Evolutionary conservation across 2,888 invertebrate genomes (phyloP).

Genomic region (Podabrus alpinus): DNA sequence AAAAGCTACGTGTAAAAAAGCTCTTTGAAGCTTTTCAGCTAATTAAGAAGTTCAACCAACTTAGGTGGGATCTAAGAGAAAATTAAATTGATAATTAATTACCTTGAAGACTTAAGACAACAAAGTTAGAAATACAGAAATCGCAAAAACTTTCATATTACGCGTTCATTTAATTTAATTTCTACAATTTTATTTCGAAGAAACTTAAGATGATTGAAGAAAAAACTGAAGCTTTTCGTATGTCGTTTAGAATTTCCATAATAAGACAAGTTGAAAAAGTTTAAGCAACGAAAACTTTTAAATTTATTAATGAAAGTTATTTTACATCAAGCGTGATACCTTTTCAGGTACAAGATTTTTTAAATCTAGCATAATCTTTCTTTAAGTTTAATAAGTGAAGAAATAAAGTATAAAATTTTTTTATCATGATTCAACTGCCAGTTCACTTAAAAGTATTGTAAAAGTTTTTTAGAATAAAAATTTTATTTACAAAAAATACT

Average conservation of each 20-base stretch:
- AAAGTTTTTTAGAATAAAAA: not conserved
- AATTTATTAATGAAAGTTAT: not conserved
- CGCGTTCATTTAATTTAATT: not conserved
- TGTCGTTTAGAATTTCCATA: not conserved
- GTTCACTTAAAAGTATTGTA: not conserved
- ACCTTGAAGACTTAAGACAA: not conserved
- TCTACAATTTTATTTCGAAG: too few species aligned
- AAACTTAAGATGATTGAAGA: not conserved
- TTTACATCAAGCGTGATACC: not conserved
- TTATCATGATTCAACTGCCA: not conserved
- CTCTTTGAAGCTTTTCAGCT: not conserved
- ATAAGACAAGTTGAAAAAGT: not conserved
- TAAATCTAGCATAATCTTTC: not conserved
- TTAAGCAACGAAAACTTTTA: not conserved
- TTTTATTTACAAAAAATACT: not conserved
- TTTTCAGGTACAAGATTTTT: not conserved
- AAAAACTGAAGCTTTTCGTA: not conserved
- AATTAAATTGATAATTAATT: not conserved
- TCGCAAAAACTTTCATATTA: not conserved
- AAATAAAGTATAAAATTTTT: not conserved
- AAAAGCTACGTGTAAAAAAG: not conserved
- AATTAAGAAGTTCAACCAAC: not conserved
- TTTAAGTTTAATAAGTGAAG: not conserved
- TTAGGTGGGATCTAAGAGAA: not conserved
- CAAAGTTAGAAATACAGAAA: not conserved